Evolutionary conservation across 2,797 vertebrate genomes (phyloP).

Genomic region (Carapus acus): DNA sequence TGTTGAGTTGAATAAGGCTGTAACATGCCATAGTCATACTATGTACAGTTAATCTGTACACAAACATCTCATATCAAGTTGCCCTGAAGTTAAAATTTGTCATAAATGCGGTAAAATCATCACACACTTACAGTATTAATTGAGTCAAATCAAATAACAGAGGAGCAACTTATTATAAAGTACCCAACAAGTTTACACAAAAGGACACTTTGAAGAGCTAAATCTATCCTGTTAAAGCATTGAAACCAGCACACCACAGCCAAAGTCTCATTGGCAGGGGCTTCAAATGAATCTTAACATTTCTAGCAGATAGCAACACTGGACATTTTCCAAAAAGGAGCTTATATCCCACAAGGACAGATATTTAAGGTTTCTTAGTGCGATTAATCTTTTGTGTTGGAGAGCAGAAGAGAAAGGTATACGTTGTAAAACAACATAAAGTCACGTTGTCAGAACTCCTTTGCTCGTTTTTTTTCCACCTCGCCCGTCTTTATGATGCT

Average conservation of each 20-base stretch:
- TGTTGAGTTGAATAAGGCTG: slow-evolving; percentile 34
- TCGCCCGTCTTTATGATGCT: slow-evolving; percentile 63
- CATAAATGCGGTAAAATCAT: slow-evolving; percentile 2
- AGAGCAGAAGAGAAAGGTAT: slow-evolving; percentile 45
- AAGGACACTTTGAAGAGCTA: slow-evolving; percentile 62
- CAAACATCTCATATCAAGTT: slow-evolving; percentile 35
- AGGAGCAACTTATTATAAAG: slow-evolving; percentile 38
- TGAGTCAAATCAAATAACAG: slow-evolving; percentile 37
- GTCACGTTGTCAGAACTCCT: slow-evolving; percentile 52
- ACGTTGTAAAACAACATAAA: slow-evolving; percentile 51
- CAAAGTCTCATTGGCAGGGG: slow-evolving; percentile 25
- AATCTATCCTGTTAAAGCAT: slow-evolving; percentile 62
- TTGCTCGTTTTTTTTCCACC: slow-evolving; percentile 46
- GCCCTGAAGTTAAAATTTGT: slow-evolving; percentile 48
- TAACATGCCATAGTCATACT: slow-evolving; percentile 15
- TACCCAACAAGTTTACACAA: slow-evolving; percentile 48
- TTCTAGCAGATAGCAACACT: slow-evolving; percentile 41
- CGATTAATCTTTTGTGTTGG: slow-evolving; percentile 49
- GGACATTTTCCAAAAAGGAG: slow-evolving; percentile 29
- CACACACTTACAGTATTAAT: slow-evolving; percentile 23
- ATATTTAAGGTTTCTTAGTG: slow-evolving; percentile 57
- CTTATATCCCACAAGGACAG: slow-evolving; percentile 38
- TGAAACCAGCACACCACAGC: slow-evolving; percentile 42
- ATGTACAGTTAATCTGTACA: slow-evolving; percentile 31
- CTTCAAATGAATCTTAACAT: slow-evolving; percentile 37